Evolutionary conservation across 2,797 vertebrate genomes (phyloP), one percentile per base, ranked within the genome.

Genomic region (Pelodytes ibericus): DNA sequence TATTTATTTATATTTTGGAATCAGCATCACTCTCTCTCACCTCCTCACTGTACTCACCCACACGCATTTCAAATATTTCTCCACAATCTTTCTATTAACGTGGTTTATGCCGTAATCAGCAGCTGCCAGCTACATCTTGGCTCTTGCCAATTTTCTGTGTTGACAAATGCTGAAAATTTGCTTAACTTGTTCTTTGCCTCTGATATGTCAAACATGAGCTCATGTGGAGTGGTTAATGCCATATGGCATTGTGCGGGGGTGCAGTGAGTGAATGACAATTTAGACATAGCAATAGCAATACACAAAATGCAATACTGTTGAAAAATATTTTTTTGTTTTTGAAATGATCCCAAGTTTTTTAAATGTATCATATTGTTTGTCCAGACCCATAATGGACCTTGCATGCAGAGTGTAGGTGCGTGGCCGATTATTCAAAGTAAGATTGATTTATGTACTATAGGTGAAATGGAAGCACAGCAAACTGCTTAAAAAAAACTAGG

Each of bases 21-120:
- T 41, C 61, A 53, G 58, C 49, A 53, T 67, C 58, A 69, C 69
- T 79, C 20, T 72, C 36, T 79, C 71, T 79, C 71, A 78, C 76
- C 76, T 79, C 71, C 71, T 63, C 71, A 79, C 49, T 74, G 64
- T 47, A 56, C 47, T 79, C 77, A 73, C 77, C 77, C 77, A 79
- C 77, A 79, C 26, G 27, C 39, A 49, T 58, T 69, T 69, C 71
- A 74, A 73, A 69, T 79, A 79, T 79, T 79, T 69, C 70, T 79
- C 71, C 71, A 79, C 77, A 73, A 64, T 63, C 71, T 74, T 74
- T 74, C 77, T 79, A 73, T 79, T 74, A 79, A 79, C 58, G 71
- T 69, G 77, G 77, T 79, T 73, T 79, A 79, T 79, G 62, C 58
- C 27, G 77, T 69, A 73, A 79, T 79, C 77, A 79, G 47, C 77